phyloP scores from a whole-genome alignment of 2,888 invertebrate genomes.

The Melanchra persicariae region DNA sequence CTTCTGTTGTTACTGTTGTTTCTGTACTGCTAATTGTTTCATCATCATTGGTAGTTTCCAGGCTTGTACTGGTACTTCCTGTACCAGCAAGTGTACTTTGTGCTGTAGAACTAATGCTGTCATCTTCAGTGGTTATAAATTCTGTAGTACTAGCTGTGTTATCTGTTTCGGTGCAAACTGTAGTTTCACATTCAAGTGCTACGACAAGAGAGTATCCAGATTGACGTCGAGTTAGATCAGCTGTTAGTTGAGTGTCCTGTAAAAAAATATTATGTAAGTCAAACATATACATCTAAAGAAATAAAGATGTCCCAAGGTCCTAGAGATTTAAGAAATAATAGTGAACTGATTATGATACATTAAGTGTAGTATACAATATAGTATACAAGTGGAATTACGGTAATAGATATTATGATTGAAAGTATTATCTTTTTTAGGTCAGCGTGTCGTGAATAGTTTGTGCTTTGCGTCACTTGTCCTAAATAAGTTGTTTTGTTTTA shows the following conservation, averaged over 20 bases:
- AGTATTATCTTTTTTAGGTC: slow-evolving; percentile 4
- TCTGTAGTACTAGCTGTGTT: slow-evolving; percentile 19
- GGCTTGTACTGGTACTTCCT: not conserved
- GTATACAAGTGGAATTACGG: not conserved
- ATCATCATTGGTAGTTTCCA: not conserved
- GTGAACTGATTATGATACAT: slow-evolving; percentile 5
- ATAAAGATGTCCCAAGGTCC: slow-evolving; percentile 22
- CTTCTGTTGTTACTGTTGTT: slow-evolving; percentile 24
- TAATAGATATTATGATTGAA: slow-evolving; percentile 9
- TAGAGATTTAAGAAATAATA: not conserved
- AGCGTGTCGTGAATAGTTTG: not conserved
- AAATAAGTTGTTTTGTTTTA: not conserved
- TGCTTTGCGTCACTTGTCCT: slow-evolving; percentile 1
- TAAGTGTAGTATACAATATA: no score
- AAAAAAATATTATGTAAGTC: slow-evolving; percentile 60
- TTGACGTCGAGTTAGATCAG: slow-evolving; percentile 76
- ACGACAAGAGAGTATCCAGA: slow-evolving; percentile 78
- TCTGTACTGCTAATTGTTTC: not conserved
- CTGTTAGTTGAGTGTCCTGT: slow-evolving; percentile 76
- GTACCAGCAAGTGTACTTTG: not conserved
- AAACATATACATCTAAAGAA: not conserved
- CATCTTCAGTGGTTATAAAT: slow-evolving; percentile 6
- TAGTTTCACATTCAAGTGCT: slow-evolving; percentile 77
- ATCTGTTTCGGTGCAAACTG: slow-evolving; percentile 51
- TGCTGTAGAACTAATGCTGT: not conserved